Conservation (phyloP, 1,140 invertebrate genomes). For the Saxidomus purpurata region DNA sequence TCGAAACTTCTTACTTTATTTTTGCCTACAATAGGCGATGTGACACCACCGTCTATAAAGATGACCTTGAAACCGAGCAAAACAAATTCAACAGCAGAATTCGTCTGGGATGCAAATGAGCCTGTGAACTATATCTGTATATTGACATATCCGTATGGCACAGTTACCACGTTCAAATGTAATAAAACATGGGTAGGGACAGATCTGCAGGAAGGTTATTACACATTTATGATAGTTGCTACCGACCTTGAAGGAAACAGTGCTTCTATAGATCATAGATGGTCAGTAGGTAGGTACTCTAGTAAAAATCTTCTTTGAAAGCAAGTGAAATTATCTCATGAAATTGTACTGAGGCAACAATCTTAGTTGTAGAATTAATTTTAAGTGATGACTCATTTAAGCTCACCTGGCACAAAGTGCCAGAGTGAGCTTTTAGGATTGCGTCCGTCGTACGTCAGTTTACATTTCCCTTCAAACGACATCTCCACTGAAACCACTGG, state of each 20-base stretch:
- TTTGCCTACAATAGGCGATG: not conserved
- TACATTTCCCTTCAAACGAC: too few relatives aligned
- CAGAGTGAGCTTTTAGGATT: too few relatives aligned
- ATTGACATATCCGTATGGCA: not conserved
- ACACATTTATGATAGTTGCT: not conserved
- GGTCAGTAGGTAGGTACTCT: not conserved
- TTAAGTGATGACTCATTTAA: too few relatives aligned
- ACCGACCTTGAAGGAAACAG: conserved; percentile 8
- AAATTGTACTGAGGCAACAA: too few relatives aligned
- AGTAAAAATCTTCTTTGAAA: too few relatives aligned
- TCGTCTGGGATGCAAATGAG: conserved; percentile 3
- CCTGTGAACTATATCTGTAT: not conserved
- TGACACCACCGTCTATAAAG: not conserved
- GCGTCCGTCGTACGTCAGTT: too few relatives aligned
- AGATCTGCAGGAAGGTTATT: not conserved
- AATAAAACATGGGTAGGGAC: not conserved
- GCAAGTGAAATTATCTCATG: too few relatives aligned
- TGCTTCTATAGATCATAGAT: not conserved
- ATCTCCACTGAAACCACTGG: too few relatives aligned
- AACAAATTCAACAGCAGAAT: conserved; percentile 17
- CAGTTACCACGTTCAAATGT: not conserved
- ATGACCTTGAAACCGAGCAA: not conserved
- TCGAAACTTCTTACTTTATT: too few relatives aligned
- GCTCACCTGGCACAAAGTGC: too few relatives aligned
- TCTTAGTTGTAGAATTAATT: too few relatives aligned